Evolutionary conservation across 2,113 vertebrate species (phyloP).

Genomic region (Dolichotis patagonum): DNA sequence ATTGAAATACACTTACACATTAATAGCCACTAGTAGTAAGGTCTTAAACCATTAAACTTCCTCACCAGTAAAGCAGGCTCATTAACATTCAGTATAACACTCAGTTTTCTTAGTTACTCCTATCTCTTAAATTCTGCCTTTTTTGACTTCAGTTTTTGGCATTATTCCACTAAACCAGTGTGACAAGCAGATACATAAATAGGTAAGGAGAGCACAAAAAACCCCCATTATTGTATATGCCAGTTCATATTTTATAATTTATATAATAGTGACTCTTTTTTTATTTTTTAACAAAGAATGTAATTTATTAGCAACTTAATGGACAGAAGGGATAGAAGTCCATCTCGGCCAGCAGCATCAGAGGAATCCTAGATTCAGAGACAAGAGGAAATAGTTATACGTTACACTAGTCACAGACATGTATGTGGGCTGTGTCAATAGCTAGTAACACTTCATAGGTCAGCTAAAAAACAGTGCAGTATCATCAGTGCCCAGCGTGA

Average conservation of each 20-base stretch:
- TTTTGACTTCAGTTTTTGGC: not conserved
- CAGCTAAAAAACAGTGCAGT: too few species aligned
- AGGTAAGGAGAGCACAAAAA: not conserved
- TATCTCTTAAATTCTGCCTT: conserved; percentile 13
- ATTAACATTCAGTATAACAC: not conserved
- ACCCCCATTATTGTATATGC: not conserved
- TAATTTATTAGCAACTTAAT: too few species aligned
- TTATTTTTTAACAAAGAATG: not conserved
- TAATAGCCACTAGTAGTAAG: conserved; percentile 17
- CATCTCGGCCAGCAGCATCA: too few species aligned
- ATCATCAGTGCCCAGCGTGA: too few species aligned
- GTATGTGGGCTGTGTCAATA: too few species aligned
- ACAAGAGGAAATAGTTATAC: too few species aligned
- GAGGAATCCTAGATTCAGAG: too few species aligned
- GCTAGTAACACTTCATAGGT: too few species aligned
- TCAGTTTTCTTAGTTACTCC: not conserved
- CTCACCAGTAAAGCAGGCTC: not conserved
- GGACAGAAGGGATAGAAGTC: too few species aligned
- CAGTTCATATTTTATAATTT: conserved; percentile 27
- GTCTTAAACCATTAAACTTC: conserved; percentile 8
- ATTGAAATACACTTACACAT: not conserved
- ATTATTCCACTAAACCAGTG: not conserved
- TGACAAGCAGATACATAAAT: not conserved
- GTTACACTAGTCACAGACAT: too few species aligned
- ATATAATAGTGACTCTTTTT: not conserved